phyloP scores from a whole-genome alignment of 2,113 vertebrate species.

The Saguinus imperator region DNA sequence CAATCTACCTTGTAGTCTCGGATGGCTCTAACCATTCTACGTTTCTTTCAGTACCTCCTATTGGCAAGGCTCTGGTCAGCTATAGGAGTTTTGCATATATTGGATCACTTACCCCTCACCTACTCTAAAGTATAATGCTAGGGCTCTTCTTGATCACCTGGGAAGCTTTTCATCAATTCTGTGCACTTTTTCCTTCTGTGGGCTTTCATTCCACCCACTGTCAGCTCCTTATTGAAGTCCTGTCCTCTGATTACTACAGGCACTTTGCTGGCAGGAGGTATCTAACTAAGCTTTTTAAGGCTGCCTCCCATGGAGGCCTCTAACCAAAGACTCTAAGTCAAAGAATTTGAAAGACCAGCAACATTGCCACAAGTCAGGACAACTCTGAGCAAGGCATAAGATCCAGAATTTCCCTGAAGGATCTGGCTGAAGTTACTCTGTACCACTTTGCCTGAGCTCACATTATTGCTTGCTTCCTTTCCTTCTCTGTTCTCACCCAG shows the following conservation, averaged over 20 bases:
- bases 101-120: not conserved
- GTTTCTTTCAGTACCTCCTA: not conserved
- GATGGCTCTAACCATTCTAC: not conserved
- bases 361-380: not conserved
- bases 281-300: not conserved
- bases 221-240: not conserved
- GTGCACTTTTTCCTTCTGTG: not conserved
- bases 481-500: not conserved
- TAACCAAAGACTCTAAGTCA: not conserved
- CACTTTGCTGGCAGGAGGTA: not conserved
- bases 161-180: not conserved
- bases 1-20: not conserved
- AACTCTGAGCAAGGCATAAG: not conserved
- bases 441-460: not conserved
- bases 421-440: not conserved
- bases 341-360: not conserved
- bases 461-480: not conserved
- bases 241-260: not conserved
- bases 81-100: not conserved
- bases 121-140: not conserved
- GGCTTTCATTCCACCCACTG: not conserved
- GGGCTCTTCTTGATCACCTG: not conserved
- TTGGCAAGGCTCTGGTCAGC: not conserved
- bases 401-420: not conserved
- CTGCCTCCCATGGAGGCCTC: not conserved